Base-by-base conservation (phyloP, 2,797 vertebrate genomes). In the Sebastes jordani region DNA sequence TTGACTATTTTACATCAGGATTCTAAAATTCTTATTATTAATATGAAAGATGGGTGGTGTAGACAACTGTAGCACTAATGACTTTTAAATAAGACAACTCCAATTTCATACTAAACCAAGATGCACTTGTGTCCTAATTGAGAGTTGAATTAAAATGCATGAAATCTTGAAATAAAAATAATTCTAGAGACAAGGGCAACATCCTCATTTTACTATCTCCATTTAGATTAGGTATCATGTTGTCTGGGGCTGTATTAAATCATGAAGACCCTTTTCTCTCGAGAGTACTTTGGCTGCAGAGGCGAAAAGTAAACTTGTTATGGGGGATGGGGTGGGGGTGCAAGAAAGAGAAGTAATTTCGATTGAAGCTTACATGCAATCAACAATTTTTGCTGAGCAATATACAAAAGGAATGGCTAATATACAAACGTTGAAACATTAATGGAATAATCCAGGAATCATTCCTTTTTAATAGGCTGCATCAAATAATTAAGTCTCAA, bases 331-430 rank as follows among this genome's bases (percentile, higher is more conserved):
- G 30, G 52, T 27, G 7, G 34, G 27, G 30, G 42, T 1, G 20
- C 22, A 22, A 34, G 56, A 46, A 25, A 62, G 29, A 59, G 29
- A 27, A 54, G 70, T 49, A 9, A 89, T 90, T 84, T 92, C 81
- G 78, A 90, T 81, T 85, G 68, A 91, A 80, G 64, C 69, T 87
- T 78, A n/a, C 64, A 63, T 61, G 71, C 87, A 95, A 94, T 95
- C 89, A 93, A 95, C 94, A 93, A 87, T 90, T 85, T 87, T 69
- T 85, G 74, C 7, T 22, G 42, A 87, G 76, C 85, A 95, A 95
- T 95, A 95, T 83, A 95, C 93, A 95, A 71, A 52, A 58, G 8
- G 11, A 29, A 25, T 9, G 14, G 71, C 87, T 90, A 92, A 95
- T 94, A 94, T 80, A 93, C 92, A 94, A 88, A 78, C 66, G 8